Percentiles rank a stretch among this genome's conserved stretches.
Evolutionary conservation across 2,888 invertebrate species (phyloP).

Genomic region (Scrobipalpa costella): DNA sequence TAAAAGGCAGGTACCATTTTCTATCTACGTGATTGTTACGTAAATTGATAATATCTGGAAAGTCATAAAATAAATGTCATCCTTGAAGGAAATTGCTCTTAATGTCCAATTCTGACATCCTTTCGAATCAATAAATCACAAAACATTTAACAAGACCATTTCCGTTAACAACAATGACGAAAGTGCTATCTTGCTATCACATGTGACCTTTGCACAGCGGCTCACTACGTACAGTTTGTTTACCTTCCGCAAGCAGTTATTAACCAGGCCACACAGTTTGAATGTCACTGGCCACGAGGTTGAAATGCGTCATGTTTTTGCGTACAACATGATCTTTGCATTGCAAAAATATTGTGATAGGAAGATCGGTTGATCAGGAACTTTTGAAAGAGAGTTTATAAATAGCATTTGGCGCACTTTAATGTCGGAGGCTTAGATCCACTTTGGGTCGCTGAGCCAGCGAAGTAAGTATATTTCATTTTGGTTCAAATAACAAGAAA

Average conservation of each 20-base stretch:
- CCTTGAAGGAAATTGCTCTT: too few relatives aligned
- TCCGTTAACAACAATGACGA: background rate
- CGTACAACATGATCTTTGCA: background rate
- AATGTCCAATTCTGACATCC: too few relatives aligned
- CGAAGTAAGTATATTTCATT: too few relatives aligned
- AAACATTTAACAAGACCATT: background rate
- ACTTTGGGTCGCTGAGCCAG: too few relatives aligned
- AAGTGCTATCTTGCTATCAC: slow-evolving; percentile 7
- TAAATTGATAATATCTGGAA: too few relatives aligned
- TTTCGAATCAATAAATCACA: background rate
- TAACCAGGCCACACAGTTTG: slow-evolving; percentile 20
- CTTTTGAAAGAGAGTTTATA: too few relatives aligned
- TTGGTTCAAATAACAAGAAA: too few relatives aligned
- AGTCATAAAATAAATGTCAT: too few relatives aligned
- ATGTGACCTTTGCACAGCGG: slow-evolving; percentile 10
- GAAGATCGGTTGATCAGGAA: background rate
- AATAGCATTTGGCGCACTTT: too few relatives aligned
- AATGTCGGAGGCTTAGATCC: too few relatives aligned
- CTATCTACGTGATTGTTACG: background rate
- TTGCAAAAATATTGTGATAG: background rate
- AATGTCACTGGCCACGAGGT: slow-evolving; percentile 24
- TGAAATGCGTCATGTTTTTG: slow-evolving; percentile 14
- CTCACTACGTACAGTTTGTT: background rate
- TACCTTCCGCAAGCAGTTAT: slow-evolving; percentile 21
- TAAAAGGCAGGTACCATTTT: background rate